These are phyloP conservation scores for Chlorodrepanis virens DNA, from an alignment of 2,113 vertebrate genomes.

Conservation along the genomic window DNA sequence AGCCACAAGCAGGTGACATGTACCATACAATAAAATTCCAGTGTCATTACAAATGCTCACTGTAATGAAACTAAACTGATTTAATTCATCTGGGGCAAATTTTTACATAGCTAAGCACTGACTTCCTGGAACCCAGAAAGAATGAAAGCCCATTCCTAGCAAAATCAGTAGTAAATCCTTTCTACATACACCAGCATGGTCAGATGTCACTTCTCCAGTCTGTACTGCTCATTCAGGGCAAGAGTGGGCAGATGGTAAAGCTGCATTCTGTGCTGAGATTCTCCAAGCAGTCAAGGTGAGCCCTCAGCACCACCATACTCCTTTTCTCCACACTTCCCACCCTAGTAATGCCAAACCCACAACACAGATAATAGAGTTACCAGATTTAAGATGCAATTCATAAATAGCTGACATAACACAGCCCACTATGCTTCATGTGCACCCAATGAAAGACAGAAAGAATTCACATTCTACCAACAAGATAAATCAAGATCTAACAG, in stretches of 20 bases:
- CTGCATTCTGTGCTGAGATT: neutral
- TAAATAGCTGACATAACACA: neutral
- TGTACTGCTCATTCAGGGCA: neutral
- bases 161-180: neutral
- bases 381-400: neutral
- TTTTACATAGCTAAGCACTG: neutral
- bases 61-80: neutral
- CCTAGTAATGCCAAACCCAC: neutral
- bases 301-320: neutral
- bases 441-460: neutral
- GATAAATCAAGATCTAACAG: neutral
- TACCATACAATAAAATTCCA: neutral
- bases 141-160: neutral
- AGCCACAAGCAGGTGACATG: neutral
- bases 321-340: neutral
- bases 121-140: neutral
- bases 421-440: neutral
- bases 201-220: neutral
- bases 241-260: neutral
- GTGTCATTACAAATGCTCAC: neutral
- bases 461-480: neutral
- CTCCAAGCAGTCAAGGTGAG: neutral
- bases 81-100: neutral
- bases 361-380: neutral
- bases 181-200: rapidly evolving